Conservation (phyloP, 2,888 invertebrate genomes). For the Meteorus cinctellus region DNA sequence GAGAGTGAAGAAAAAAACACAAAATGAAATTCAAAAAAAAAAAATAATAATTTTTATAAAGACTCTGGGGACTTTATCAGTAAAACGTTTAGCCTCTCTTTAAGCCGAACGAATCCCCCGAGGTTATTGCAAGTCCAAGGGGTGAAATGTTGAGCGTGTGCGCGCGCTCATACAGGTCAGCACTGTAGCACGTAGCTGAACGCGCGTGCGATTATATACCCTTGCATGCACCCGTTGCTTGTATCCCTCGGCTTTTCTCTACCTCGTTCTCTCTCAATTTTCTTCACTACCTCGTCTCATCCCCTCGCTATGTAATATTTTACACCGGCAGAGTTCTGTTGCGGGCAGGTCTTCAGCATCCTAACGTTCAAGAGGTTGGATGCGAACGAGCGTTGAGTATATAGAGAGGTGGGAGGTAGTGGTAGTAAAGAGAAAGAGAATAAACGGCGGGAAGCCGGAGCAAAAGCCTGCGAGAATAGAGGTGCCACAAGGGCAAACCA, state of each 20-base stretch:
- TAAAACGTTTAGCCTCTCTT: slow-evolving; percentile 29
- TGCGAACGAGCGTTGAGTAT: slow-evolving; percentile 24
- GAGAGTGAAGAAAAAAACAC: background rate
- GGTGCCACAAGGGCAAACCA: slow-evolving; percentile 32
- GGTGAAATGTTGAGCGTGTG: slow-evolving; percentile 10
- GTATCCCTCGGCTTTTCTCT: background rate
- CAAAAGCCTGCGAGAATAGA: slow-evolving; percentile 41
- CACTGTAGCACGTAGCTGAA: slow-evolving; percentile 12
- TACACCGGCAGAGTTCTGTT: slow-evolving; percentile 55
- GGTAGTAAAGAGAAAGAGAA: slow-evolving; percentile 39
- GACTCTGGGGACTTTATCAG: slow-evolving; percentile 23
- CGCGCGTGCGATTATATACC: slow-evolving; percentile 26
- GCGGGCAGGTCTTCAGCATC: slow-evolving; percentile 49
- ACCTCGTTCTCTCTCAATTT: background rate
- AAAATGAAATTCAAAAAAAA: background rate
- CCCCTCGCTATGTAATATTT: slow-evolving; percentile 54
- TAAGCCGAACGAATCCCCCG: slow-evolving; percentile 20
- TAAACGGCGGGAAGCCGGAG: slow-evolving; percentile 48
- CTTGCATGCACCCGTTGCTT: slow-evolving; percentile 1
- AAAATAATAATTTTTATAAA: slow-evolving; percentile 1
- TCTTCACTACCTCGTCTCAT: background rate
- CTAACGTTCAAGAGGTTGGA: slow-evolving; percentile 24
- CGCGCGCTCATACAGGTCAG: slow-evolving; percentile 11
- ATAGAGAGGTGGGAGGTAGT: slow-evolving; percentile 19
- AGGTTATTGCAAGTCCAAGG: slow-evolving; percentile 22